phyloP scores from a whole-genome alignment of 2,797 vertebrate species.

The Molothrus aeneus region DNA sequence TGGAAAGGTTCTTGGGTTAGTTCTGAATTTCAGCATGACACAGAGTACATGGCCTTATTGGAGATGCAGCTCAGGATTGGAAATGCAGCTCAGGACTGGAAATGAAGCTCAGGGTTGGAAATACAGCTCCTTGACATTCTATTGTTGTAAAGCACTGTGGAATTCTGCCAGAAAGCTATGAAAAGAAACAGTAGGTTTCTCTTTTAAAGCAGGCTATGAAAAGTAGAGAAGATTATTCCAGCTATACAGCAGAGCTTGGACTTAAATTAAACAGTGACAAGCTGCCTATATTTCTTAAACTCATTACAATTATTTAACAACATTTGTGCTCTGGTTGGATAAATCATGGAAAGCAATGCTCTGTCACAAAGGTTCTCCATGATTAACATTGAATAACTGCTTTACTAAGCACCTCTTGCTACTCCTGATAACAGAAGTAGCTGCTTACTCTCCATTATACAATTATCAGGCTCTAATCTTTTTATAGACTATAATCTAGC shows the following conservation, averaged over 20 bases:
- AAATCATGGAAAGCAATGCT: constrained; percentile 34
- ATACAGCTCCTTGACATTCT: not conserved
- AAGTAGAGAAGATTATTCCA: constrained; percentile 34
- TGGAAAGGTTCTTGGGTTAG: not conserved
- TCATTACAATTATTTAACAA: constrained; percentile 38
- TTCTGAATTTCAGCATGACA: not conserved
- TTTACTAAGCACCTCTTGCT: constrained; percentile 49
- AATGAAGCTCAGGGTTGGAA: not conserved
- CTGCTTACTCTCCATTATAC: constrained; percentile 52
- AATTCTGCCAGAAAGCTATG: not conserved
- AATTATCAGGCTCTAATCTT: constrained; percentile 57
- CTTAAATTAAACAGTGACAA: constrained; percentile 35
- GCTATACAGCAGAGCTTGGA: not conserved
- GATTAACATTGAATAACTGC: constrained; percentile 52
- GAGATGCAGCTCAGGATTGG: not conserved
- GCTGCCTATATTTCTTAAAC: constrained; percentile 40
- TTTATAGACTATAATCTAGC: constrained; percentile 58
- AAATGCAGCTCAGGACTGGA: not conserved
- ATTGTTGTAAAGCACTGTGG: not conserved
- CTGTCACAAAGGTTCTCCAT: constrained; percentile 32
- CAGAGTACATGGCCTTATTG: not conserved
- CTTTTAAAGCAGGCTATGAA: not conserved
- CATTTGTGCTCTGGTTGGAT: constrained; percentile 35
- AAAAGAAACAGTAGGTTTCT: not conserved
- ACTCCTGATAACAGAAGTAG: constrained; percentile 15